Percentiles rank a stretch among this genome's conserved stretches.
phyloP scores from a whole-genome alignment of 1,140 invertebrate species.

The Ooceraea biroi region DNA sequence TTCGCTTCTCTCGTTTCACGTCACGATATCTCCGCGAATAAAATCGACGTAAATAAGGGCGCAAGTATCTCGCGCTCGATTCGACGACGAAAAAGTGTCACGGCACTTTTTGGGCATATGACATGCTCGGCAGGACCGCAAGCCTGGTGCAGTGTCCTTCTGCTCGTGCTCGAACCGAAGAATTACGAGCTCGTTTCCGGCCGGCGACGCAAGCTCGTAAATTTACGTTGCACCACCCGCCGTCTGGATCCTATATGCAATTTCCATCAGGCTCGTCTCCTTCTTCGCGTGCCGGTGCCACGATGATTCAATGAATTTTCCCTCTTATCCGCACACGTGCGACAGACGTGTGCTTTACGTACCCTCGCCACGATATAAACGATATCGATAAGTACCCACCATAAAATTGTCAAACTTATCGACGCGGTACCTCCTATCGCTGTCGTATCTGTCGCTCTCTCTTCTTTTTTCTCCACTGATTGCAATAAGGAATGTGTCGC shows the following conservation, averaged over 20 bases:
- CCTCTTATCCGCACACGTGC: constrained; percentile 24
- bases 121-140: constrained; percentile 2
- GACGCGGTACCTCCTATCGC: no score
- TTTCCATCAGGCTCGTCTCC: constrained; percentile 34
- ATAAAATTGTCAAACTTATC: constrained; percentile 59
- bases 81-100: constrained; percentile 33
- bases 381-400: constrained; percentile 36
- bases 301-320: constrained; percentile 56
- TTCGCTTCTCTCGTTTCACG: neutral
- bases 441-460: neutral
- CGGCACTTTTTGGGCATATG: neutral
- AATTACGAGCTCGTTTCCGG: constrained; percentile 72
- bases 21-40: neutral
- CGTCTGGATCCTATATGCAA: constrained; percentile 35
- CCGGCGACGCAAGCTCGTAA: constrained; percentile 64
- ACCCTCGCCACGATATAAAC: constrained; percentile 13
- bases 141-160: constrained; percentile 41
- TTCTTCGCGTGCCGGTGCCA: constrained; percentile 58
- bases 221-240: constrained; percentile 53
- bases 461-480: neutral
- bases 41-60: constrained; percentile 13
- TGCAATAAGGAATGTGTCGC: no score
- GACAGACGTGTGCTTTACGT: neutral
- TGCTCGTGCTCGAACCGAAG: constrained; percentile 63
- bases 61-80: constrained; percentile 1